Evolutionary conservation across 2,888 invertebrate genomes (phyloP), one percentile per base, ranked within the genome.

Genomic region (Hetaerina titia): DNA sequence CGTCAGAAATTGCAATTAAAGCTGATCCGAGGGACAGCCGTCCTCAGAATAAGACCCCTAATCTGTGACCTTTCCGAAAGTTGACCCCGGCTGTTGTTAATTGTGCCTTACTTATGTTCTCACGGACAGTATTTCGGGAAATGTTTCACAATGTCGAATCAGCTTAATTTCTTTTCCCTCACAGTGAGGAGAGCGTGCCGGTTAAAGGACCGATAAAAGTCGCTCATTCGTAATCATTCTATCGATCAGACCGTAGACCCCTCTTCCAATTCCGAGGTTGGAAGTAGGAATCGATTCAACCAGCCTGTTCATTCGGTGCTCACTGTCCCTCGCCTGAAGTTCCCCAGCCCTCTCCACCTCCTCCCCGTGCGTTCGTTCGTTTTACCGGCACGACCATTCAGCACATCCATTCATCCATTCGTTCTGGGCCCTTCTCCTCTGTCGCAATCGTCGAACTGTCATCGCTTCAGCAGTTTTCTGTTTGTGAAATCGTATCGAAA

Each of bases 401-500:
- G 22, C n/a, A 22, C 69, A n/a, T 19, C 69, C 45, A 45, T 45
- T 69, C 69, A 69, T 69, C 69, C 69, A n/a, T 69, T 69, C 69
- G 69, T 69, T 69, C 22, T 19, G 69, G 22, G n/a, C 63, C 63
- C 63, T 19, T 63, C 31, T 2, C 13, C 22, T 13, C 90, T 90
- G 64, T 45, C 90, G 22, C 64, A 90, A 90, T 90, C 64, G 64
- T 64, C 64, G 45, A 90, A 56, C 90, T 22, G 19, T 89, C 89
- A 57, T 31, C 57, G 57, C 58, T 56, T 45, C 64, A 31, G 64
- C 63, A 63, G 64, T 45, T 90, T 90, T 90, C 64, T 69, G 74
- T 64, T 57, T 15, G 56, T 56, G 69, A 74, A 92, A 92, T 92
- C 69, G 56, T 22, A 92, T 92, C 56, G 81, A 31, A 92, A 92